Base-by-base conservation (phyloP, 2,888 invertebrate genomes). In the Drepana falcataria region DNA sequence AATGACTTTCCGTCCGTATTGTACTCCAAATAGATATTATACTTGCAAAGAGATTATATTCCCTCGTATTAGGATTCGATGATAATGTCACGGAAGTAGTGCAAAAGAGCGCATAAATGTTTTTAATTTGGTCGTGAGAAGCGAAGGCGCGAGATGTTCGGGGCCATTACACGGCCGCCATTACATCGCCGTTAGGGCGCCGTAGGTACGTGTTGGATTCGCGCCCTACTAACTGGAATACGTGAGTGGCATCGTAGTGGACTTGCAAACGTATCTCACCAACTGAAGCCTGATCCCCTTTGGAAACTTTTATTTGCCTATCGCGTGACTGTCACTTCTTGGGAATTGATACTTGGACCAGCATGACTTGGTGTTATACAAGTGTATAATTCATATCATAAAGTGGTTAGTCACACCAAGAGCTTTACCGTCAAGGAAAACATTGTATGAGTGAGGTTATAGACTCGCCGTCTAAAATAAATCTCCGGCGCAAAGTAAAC, bases 141-240 rank as follows among this genome's bases (percentile, higher is more conserved):
- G 78, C 69, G 71, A 65, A 71, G 64, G 68, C 66, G 65, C 61
- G 74, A 77, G 79, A 81, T 81, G 82, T 81, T 83, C 72, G 68
- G 63, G 66, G 81, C 79, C 77, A 81, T 85, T 84, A 85, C 75
- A 76, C 77, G 65, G 70, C 69, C 69, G 79, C 83, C 81, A 87
- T 88, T 88, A 88, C 82, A 75, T 70, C 77, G 74, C 83, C 79
- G 87, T 85, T 87, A 85, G 81, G 84, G 80, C 79, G 73, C 66
- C 68, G 65, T 67, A 76, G 75, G 79, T 75, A 87, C 88, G 89
- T 87, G 88, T 81, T 73, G 81, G 83, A 79, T 83, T 77, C 79
- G 80, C 83, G 84, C 85, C 86, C 87, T 82, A 85, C 84, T 87
- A 85, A 86, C 86, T 75, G 83, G 70, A 61, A 71, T 81, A 87